Percentiles rank a stretch among this genome's conserved stretches.
These are phyloP conservation scores for Drosophila affinis DNA, from an alignment of 2,888 invertebrate species.

Conservation along the genomic window DNA sequence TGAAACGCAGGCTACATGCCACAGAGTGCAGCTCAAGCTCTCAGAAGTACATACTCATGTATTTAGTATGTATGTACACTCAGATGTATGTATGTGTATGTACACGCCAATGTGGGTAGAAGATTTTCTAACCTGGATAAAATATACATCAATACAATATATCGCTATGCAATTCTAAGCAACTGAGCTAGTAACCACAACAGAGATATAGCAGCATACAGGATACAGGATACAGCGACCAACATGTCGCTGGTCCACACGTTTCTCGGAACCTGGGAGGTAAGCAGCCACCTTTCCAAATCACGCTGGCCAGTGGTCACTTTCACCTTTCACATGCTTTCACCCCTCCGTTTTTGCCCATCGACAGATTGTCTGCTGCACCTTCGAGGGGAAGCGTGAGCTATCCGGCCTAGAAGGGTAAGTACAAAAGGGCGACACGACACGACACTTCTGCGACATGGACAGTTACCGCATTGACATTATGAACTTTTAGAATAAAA, in stretches of 20 bases:
- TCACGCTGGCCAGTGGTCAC: too few relatives aligned
- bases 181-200: neutral
- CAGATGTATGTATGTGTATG: neutral
- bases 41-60: neutral
- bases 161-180: too few relatives aligned
- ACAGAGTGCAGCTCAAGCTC: neutral
- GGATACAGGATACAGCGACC: neutral
- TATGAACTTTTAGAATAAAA: constrained; percentile 79
- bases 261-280: constrained; percentile 86
- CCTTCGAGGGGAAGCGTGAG: constrained; percentile 80
- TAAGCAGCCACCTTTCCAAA: constrained; percentile 50
- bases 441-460: too few relatives aligned
- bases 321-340: constrained; percentile 3
- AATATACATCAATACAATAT: too few relatives aligned
- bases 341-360: neutral
- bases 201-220: constrained; percentile 2
- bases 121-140: neutral
- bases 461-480: neutral
- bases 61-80: neutral
- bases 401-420: constrained; percentile 81
- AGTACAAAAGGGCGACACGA: constrained; percentile 17
- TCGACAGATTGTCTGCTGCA: constrained; percentile 79
- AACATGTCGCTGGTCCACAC: constrained; percentile 83
- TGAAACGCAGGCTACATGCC: neutral
- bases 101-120: neutral